Percentiles rank a stretch among this genome's conserved stretches.
These are phyloP conservation scores for Iphiclides podalirius DNA, from an alignment of 2,888 invertebrate species.

Conservation along the genomic window DNA sequence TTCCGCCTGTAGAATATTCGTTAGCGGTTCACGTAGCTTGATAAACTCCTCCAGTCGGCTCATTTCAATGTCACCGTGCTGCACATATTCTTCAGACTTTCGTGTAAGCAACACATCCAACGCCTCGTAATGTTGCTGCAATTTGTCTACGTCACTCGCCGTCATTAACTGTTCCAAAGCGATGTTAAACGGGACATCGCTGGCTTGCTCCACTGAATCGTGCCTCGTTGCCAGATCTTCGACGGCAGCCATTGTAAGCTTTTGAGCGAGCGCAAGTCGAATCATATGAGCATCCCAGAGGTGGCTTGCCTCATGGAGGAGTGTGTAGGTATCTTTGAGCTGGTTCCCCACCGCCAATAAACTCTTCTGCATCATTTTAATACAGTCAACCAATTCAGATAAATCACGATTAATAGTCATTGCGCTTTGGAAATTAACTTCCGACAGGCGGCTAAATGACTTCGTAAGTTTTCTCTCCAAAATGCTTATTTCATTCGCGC, in stretches of 20 bases:
- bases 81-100: slow-evolving; percentile 44
- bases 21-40: slow-evolving; percentile 44
- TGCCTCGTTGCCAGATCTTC: slow-evolving; percentile 60
- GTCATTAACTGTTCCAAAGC: slow-evolving; percentile 52
- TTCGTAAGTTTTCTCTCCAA: slow-evolving; percentile 14
- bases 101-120: slow-evolving; percentile 42
- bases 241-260: slow-evolving; percentile 57
- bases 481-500: slow-evolving; percentile 4
- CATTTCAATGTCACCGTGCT: slow-evolving; percentile 52
- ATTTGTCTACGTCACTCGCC: slow-evolving; percentile 50
- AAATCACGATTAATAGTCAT: slow-evolving; percentile 26
- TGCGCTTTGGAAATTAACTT: slow-evolving; percentile 26
- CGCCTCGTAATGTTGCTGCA: slow-evolving; percentile 43
- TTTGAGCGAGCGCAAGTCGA: slow-evolving; percentile 55
- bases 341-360: slow-evolving; percentile 47
- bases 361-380: slow-evolving; percentile 48
- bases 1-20: slow-evolving; percentile 53
- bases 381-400: slow-evolving; percentile 36
- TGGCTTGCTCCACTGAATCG: slow-evolving; percentile 51
- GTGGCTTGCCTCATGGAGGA: slow-evolving; percentile 57
- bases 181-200: slow-evolving; percentile 54
- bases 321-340: slow-evolving; percentile 50
- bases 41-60: slow-evolving; percentile 54
- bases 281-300: slow-evolving; percentile 62
- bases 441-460: slow-evolving; percentile 30